Evolutionary conservation across 1,140 invertebrate species (phyloP), one percentile per base, ranked within the genome.

Genomic region (Hetaerina americana): DNA sequence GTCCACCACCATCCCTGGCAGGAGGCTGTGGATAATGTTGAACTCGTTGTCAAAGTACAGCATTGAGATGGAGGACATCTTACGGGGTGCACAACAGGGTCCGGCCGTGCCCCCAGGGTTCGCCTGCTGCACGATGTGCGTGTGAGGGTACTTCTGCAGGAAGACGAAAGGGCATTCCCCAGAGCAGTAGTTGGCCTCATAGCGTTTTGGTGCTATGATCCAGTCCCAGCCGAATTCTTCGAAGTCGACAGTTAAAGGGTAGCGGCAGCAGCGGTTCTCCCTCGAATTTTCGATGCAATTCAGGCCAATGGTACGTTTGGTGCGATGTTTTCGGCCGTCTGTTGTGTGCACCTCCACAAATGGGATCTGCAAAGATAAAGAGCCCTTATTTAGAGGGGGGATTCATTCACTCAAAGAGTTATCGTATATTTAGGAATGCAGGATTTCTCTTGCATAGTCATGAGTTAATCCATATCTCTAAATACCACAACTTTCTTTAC

Each of bases 151-250:
- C 77, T 93, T 90, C 76, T 95, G 92, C 25, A 96, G 82, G 79
- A 96, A 94, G 2, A 90, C 87, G 81, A 90, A 94, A 0, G 92
- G 91, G 84, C 97, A 99, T 76, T 97, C 92, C 2, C 97, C 97
- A 72, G 91, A 90, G 83, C 97, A 99, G 82, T 96, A 98, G 83
- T 96, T 95, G 22, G 97, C 96, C 77, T 97, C 90, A 82, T 98
- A 99, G 75, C 90, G 88, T 76, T 93, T 93, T 0, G 97, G 97
- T 0, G 96, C 96, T 31, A 99, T 95, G 76, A 99, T 96, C 92
- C 96, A 99, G 77, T 98, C 95, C 96, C 96, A 98, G 12, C 95
- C 95, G 78, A 99, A 95, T 74, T 94, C 92, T 75, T 91, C 92
- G 81, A 99, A 99, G 82, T 98, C 94, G 15, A 99, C 95, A 12